phyloP scores from a whole-genome alignment of 2,888 invertebrate species.

The Melanostoma mellinum region DNA sequence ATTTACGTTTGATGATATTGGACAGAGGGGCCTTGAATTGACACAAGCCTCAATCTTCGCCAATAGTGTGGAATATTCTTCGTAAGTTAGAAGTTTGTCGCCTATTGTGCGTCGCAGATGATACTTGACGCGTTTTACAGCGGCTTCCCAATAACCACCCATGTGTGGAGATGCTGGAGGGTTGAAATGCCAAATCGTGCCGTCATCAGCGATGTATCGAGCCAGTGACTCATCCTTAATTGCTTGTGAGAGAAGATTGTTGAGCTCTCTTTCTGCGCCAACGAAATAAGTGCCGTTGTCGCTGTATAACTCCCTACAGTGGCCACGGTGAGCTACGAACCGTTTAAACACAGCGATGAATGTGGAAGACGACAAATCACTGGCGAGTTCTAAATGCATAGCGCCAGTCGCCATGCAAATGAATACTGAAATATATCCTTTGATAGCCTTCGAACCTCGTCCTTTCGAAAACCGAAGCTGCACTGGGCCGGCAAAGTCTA shows the following conservation, averaged over 20 bases:
- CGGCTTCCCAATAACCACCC: constrained; percentile 47
- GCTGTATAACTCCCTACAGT: constrained; percentile 22
- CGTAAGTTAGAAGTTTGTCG: too few relatives aligned
- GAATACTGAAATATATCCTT: constrained; percentile 23
- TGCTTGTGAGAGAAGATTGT: background rate
- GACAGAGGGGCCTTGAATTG: too few relatives aligned
- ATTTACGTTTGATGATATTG: too few relatives aligned
- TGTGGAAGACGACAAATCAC: too few relatives aligned
- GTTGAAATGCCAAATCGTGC: constrained; percentile 42
- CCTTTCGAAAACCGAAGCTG: constrained; percentile 14
- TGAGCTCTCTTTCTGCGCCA: constrained; percentile 28
- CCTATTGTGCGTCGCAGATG: too few relatives aligned
- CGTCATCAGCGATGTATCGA: background rate
- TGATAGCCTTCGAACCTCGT: constrained; percentile 23
- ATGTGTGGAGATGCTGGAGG: constrained; percentile 36
- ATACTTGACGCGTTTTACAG: constrained; percentile 19
- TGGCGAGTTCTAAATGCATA: constrained; percentile 3
- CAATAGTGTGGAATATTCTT: too few relatives aligned
- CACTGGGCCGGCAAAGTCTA: constrained; percentile 17
- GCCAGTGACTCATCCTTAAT: too few relatives aligned
- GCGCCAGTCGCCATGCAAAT: constrained; percentile 44
- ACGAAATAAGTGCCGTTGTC: constrained; percentile 39
- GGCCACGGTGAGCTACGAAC: constrained; percentile 32
- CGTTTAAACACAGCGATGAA: background rate
- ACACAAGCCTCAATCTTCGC: too few relatives aligned